Percentiles rank a stretch among this genome's conserved stretches.
Conservation (phyloP, 2,113 vertebrate species). For the Rhinogobius similis region DNA sequence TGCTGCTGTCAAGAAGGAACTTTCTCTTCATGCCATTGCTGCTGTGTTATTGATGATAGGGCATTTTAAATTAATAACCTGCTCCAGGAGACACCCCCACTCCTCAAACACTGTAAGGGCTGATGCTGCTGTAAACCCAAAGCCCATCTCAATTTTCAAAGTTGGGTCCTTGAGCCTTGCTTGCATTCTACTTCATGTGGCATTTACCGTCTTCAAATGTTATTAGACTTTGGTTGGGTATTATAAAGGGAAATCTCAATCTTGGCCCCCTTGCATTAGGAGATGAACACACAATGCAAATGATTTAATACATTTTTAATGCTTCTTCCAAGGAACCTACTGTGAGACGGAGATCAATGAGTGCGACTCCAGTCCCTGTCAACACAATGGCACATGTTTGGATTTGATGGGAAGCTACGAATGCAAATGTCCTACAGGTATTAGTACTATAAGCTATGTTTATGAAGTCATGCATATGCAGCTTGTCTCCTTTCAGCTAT, state of each 20-base stretch:
- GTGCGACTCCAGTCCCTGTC: conserved; percentile 77
- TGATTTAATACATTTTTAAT: not conserved
- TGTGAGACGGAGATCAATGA: conserved; percentile 76
- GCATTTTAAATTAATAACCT: conserved; percentile 68
- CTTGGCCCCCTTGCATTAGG: not conserved
- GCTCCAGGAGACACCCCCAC: conserved; percentile 41
- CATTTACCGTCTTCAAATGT: not conserved
- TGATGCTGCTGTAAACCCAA: conserved; percentile 50
- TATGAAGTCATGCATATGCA: conserved; percentile 1
- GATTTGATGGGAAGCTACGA: conserved; percentile 69
- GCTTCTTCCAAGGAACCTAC: conserved; percentile 67
- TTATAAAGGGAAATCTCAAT: not conserved
- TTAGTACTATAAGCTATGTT: conserved; percentile 13
- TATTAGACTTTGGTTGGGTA: not conserved
- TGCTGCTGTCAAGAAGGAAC: conserved; percentile 51
- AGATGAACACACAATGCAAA: conserved; percentile 9
- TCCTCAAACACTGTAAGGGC: conserved; percentile 43
- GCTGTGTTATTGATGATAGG: conserved; percentile 67
- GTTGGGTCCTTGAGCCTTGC: conserved; percentile 26
- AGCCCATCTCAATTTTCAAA: conserved; percentile 33
- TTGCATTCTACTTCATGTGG: conserved; percentile 12
- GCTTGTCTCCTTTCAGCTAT: not conserved
- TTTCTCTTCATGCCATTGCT: conserved; percentile 57
- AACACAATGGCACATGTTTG: conserved; percentile 77
- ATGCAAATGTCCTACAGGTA: conserved; percentile 82